Percentiles rank a stretch among this genome's conserved stretches.
phyloP scores from a whole-genome alignment of 2,113 vertebrate species.

The Ochotona curzoniae region DNA sequence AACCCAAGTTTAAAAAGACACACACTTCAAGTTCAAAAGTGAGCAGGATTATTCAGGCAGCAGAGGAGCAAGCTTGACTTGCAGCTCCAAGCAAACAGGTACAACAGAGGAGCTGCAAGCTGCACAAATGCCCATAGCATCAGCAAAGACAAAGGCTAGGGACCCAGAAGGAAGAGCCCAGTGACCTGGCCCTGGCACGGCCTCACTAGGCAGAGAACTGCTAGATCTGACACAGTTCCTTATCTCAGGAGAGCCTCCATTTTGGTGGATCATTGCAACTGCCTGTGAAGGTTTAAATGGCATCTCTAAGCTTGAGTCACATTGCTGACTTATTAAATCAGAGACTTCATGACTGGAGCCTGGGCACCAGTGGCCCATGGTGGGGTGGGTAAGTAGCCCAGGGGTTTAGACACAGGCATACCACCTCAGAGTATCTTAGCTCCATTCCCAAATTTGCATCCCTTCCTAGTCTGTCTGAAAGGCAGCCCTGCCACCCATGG shows the following conservation, averaged over 20 bases:
- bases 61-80: neutral
- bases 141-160: neutral
- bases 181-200: neutral
- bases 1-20: constrained; percentile 65
- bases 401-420: too few species aligned
- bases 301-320: neutral
- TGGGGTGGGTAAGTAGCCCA: too few species aligned
- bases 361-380: neutral
- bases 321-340: neutral
- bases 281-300: neutral
- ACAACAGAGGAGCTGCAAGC: too few species aligned
- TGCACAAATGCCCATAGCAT: neutral
- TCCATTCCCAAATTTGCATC: too few species aligned
- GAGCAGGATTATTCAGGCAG: constrained; percentile 17
- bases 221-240: neutral
- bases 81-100: neutral
- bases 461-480: too few species aligned
- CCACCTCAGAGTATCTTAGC: too few species aligned
- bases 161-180: neutral
- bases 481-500: too few species aligned
- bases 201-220: neutral
- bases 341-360: neutral
- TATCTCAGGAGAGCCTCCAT: neutral
- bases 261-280: neutral
- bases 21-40: constrained; percentile 53